A percentile compares a stretch with the other conserved stretches of the same genome.
Conservation (phyloP, 2,888 invertebrate species). For the Scaptomyza reducta region DNA sequence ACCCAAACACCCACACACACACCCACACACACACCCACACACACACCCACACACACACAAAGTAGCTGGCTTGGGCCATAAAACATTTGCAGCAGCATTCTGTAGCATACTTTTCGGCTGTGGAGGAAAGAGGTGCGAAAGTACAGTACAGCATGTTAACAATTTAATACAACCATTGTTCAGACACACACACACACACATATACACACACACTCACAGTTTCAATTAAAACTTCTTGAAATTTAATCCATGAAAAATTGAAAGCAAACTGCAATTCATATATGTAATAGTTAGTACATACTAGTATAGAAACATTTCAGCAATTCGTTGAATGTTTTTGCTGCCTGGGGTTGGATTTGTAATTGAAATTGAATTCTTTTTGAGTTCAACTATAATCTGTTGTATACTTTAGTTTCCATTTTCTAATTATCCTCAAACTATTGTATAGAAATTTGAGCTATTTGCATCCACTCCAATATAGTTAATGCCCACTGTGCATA, state of each 20-base stretch:
- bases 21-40: too few relatives aligned
- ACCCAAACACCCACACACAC: constrained; percentile 5
- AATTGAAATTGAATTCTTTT: not conserved
- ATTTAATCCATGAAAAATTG: not conserved
- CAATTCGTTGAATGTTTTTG: not conserved
- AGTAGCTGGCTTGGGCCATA: constrained; percentile 42
- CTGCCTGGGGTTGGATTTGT: not conserved
- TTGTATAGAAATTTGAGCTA: not conserved
- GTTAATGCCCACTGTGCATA: constrained; percentile 19
- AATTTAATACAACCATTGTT: constrained; percentile 7
- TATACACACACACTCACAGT: not conserved
- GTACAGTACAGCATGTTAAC: constrained; percentile 27
- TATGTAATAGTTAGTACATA: not conserved
- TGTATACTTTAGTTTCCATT: not conserved
- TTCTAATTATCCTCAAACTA: not conserved
- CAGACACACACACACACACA: constrained; percentile 7
- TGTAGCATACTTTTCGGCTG: constrained; percentile 45
- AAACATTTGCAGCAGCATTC: constrained; percentile 53
- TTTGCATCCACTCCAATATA: not conserved
- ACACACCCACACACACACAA: constrained; percentile 4
- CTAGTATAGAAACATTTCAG: not conserved
- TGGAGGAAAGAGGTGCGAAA: not conserved
- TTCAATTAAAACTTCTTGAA: constrained; percentile 16
- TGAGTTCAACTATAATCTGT: not conserved
- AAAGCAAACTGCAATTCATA: not conserved